Evolutionary conservation across 1,140 invertebrate species (phyloP).

Genomic region (Hetaerina americana): DNA sequence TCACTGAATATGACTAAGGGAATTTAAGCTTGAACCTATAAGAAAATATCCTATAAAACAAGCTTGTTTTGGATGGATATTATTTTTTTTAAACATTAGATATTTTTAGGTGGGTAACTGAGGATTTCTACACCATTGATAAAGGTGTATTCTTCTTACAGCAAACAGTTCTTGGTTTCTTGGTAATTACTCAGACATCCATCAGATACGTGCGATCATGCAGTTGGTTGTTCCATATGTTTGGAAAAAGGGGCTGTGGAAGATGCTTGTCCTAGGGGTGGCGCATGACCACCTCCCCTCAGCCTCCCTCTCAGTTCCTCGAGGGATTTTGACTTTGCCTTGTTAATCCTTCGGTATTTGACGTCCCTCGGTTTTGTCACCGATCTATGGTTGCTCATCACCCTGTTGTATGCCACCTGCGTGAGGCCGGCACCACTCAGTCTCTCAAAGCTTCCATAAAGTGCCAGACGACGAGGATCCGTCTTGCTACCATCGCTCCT

Average conservation of each 20-base stretch:
- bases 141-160: too few species aligned
- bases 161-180: too few species aligned
- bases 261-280: background rate
- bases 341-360: slow-evolving; percentile 80
- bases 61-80: too few species aligned
- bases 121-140: too few species aligned
- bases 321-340: slow-evolving; percentile 76
- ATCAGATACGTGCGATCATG: too few species aligned
- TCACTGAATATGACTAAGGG: too few species aligned
- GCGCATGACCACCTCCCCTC: slow-evolving; percentile 33
- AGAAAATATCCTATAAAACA: too few species aligned
- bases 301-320: slow-evolving; percentile 68
- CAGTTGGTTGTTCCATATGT: background rate
- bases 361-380: slow-evolving; percentile 83
- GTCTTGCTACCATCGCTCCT: background rate
- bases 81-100: too few species aligned
- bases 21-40: too few species aligned
- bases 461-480: slow-evolving; percentile 40
- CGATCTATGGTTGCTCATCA: slow-evolving; percentile 78
- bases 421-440: slow-evolving; percentile 23
- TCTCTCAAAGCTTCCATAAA: slow-evolving; percentile 37
- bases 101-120: too few species aligned
- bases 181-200: too few species aligned
- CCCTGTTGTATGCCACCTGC: slow-evolving; percentile 55
- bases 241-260: background rate